Conservation (phyloP, 2,888 invertebrate genomes). For the Caenorhabditis sp. region DNA sequence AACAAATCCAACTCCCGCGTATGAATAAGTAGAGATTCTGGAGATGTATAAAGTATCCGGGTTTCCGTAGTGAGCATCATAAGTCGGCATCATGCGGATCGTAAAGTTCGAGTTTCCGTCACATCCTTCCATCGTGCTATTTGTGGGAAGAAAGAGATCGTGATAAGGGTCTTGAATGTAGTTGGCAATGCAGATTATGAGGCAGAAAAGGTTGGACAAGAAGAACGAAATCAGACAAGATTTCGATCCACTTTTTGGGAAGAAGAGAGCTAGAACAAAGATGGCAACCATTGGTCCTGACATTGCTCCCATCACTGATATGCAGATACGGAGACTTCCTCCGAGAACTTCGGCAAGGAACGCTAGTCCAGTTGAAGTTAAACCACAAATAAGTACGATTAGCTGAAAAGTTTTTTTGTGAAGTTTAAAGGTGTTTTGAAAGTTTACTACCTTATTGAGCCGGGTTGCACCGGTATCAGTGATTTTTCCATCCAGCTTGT, state of each 20-base stretch:
- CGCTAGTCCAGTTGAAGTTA: conserved; percentile 72
- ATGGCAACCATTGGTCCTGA: conserved; percentile 79
- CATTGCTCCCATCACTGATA: conserved; percentile 79
- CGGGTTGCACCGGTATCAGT: conserved; percentile 70
- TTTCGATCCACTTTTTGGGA: conserved; percentile 75
- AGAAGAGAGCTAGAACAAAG: conserved; percentile 78
- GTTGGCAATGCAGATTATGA: conserved; percentile 72
- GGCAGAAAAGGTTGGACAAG: conserved; percentile 71
- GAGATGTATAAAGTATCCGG: conserved; percentile 68
- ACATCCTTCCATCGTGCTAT: conserved; percentile 64
- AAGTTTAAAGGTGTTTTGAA: no score
- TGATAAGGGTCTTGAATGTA: conserved; percentile 74
- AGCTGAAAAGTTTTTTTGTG: conserved; percentile 30
- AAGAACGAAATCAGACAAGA: conserved; percentile 77
- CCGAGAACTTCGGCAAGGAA: conserved; percentile 78
- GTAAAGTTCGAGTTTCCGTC: conserved; percentile 67
- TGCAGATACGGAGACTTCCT: conserved; percentile 77
- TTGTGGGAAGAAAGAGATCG: conserved; percentile 73
- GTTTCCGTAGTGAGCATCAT: conserved; percentile 75
- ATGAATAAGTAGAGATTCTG: conserved; percentile 79
- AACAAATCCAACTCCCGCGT: conserved; percentile 76
- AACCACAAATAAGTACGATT: conserved; percentile 70
- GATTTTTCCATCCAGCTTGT: conserved; percentile 68
- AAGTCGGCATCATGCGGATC: conserved; percentile 57
- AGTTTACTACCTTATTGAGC: conserved; percentile 70